Evolutionary conservation across 2,797 vertebrate species (phyloP).

Genomic region (Pelobates cultripes): DNA sequence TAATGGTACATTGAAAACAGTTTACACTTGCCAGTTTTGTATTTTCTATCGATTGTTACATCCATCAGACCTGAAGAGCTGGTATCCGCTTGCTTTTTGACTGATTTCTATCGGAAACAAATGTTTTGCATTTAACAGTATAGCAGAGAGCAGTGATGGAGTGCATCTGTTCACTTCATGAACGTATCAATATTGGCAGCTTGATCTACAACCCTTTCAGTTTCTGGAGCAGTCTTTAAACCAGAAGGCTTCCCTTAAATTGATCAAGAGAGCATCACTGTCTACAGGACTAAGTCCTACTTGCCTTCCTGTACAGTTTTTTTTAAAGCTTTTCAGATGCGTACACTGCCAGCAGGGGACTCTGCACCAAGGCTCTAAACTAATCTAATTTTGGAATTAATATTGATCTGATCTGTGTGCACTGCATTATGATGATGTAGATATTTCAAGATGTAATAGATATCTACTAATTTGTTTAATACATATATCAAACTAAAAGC

Average conservation of each 20-base stretch:
- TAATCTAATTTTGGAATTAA: too few relatives aligned
- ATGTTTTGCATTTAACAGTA: neutral
- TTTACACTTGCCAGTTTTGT: neutral
- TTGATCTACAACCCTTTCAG: neutral
- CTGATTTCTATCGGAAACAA: neutral
- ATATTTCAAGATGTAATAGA: too few relatives aligned
- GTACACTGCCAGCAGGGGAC: too few relatives aligned
- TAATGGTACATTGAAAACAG: too few relatives aligned
- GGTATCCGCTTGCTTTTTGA: neutral
- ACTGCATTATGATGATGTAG: too few relatives aligned
- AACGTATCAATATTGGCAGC: neutral
- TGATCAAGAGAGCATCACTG: neutral
- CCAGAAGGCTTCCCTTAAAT: neutral
- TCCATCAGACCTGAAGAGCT: neutral
- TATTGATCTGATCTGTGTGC: too few relatives aligned
- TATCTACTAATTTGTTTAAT: too few relatives aligned
- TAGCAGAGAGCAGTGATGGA: neutral
- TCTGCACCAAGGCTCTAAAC: too few relatives aligned
- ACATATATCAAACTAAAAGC: too few relatives aligned
- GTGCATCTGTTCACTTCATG: neutral
- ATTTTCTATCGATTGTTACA: neutral
- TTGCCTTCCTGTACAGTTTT: neutral
- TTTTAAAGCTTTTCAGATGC: neutral
- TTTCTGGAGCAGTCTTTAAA: neutral
- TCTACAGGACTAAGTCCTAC: neutral